Evolutionary conservation across 2,888 invertebrate species (phyloP).

Genomic region (Mimachlamys varia): DNA sequence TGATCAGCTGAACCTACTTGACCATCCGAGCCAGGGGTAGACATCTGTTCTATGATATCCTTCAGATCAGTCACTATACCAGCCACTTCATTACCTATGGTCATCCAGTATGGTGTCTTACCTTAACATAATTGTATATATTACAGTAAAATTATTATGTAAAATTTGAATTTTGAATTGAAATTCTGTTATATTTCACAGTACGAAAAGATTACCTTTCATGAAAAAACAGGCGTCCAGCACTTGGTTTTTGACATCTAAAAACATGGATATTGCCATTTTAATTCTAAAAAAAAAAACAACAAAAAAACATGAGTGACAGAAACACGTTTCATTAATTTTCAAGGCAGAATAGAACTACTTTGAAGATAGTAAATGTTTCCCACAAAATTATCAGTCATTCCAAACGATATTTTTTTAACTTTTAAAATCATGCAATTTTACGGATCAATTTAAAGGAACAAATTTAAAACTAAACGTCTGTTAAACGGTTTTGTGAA

Average conservation of each 20-base stretch:
- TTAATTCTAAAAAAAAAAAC: conserved; percentile 55
- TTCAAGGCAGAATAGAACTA: too few relatives aligned
- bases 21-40: neutral
- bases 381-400: too few relatives aligned
- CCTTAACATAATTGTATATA: neutral
- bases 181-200: neutral
- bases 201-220: conserved; percentile 52
- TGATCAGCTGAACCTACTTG: conserved; percentile 12
- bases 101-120: conserved; percentile 46
- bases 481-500: too few relatives aligned
- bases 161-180: too few relatives aligned
- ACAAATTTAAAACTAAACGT: too few relatives aligned
- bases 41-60: conserved; percentile 23
- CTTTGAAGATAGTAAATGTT: too few relatives aligned
- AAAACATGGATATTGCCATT: conserved; percentile 58
- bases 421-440: too few relatives aligned
- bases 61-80: conserved; percentile 44
- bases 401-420: too few relatives aligned
- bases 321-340: too few relatives aligned
- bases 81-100: conserved; percentile 41
- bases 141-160: too few relatives aligned
- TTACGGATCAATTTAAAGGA: too few relatives aligned
- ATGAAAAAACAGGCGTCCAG: conserved; percentile 56
- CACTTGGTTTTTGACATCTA: conserved; percentile 59
- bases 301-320: too few relatives aligned